Percentiles rank a stretch among this genome's conserved stretches.
Evolutionary conservation across 2,888 invertebrate species (phyloP).

Genomic region (Diaphora mendica): DNA sequence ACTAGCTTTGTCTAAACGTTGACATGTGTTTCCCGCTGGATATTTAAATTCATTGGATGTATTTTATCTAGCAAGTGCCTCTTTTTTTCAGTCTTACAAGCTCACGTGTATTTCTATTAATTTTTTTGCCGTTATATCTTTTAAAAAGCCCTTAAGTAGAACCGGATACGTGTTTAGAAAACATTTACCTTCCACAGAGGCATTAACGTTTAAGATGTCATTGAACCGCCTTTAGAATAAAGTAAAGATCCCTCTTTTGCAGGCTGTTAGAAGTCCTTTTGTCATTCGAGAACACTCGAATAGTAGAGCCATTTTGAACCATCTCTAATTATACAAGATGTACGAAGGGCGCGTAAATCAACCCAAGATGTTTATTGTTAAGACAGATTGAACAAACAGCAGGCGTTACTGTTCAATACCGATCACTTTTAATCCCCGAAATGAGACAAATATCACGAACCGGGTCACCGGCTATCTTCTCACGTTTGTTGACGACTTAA

Average conservation of each 20-base stretch:
- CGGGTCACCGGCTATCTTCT: slow-evolving; percentile 85
- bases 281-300: slow-evolving; percentile 78
- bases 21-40: slow-evolving; percentile 35
- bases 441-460: slow-evolving; percentile 85
- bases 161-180: slow-evolving; percentile 78
- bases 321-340: slow-evolving; percentile 79
- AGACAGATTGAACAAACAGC: slow-evolving; percentile 79
- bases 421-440: slow-evolving; percentile 83
- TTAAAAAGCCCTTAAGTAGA: slow-evolving; percentile 65
- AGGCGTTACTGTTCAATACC: slow-evolving; percentile 74
- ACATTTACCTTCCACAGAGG: slow-evolving; percentile 65
- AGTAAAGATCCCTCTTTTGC: slow-evolving; percentile 68
- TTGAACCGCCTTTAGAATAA: slow-evolving; percentile 75
- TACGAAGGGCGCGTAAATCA: slow-evolving; percentile 63
- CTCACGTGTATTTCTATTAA: slow-evolving; percentile 60
- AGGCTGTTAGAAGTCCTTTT: slow-evolving; percentile 74
- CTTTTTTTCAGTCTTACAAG: slow-evolving; percentile 40
- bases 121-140: slow-evolving; percentile 56
- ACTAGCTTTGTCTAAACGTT: slow-evolving; percentile 11
- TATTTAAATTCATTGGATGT: slow-evolving; percentile 36
- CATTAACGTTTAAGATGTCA: slow-evolving; percentile 68
- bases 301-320: slow-evolving; percentile 71
- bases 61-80: slow-evolving; percentile 30
- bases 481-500: slow-evolving; percentile 85
- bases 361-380: slow-evolving; percentile 77